Percentiles rank a stretch among this genome's conserved stretches.
Conservation (phyloP, 2,113 vertebrate genomes). For the Bujurquina vittata region DNA sequence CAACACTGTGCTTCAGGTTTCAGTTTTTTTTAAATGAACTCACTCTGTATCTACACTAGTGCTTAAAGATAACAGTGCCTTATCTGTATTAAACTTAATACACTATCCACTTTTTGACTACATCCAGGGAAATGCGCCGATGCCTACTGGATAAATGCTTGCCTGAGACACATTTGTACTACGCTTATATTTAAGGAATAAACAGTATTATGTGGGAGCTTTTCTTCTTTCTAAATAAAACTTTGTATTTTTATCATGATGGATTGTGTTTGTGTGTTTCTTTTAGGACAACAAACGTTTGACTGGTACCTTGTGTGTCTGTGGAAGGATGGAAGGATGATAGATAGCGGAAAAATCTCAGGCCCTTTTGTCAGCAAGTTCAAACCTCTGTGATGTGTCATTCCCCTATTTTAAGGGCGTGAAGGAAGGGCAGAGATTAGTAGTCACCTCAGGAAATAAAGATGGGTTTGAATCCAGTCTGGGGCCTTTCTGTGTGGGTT, state of each 20-base stretch:
- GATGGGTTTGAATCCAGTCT: too few relatives aligned
- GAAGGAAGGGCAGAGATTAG: too few relatives aligned
- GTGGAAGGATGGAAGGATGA: too few relatives aligned
- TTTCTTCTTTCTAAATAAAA: slow-evolving; percentile 69
- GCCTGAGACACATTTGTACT: slow-evolving; percentile 44
- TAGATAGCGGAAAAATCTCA: too few relatives aligned
- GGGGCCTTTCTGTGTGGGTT: too few relatives aligned
- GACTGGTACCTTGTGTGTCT: too few relatives aligned
- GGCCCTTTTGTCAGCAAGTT: too few relatives aligned
- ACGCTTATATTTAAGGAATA: slow-evolving; percentile 69
- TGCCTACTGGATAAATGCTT: slow-evolving; percentile 25
- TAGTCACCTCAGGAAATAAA: too few relatives aligned
- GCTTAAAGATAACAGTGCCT: slow-evolving; percentile 54
- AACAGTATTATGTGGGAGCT: slow-evolving; percentile 74
- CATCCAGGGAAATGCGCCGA: slow-evolving; percentile 38
- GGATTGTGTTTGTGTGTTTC: background rate
- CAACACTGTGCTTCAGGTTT: slow-evolving; percentile 27
- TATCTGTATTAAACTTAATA: slow-evolving; percentile 40
- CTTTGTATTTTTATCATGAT: slow-evolving; percentile 71
- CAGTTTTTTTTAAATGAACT: background rate
- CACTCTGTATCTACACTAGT: slow-evolving; percentile 43
- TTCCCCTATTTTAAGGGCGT: too few relatives aligned
- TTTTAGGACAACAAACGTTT: background rate
- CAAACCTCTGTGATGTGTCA: too few relatives aligned
- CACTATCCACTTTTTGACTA: background rate